Conservation (phyloP, 2,113 vertebrate genomes). For the Oxyruncus cristatus region DNA sequence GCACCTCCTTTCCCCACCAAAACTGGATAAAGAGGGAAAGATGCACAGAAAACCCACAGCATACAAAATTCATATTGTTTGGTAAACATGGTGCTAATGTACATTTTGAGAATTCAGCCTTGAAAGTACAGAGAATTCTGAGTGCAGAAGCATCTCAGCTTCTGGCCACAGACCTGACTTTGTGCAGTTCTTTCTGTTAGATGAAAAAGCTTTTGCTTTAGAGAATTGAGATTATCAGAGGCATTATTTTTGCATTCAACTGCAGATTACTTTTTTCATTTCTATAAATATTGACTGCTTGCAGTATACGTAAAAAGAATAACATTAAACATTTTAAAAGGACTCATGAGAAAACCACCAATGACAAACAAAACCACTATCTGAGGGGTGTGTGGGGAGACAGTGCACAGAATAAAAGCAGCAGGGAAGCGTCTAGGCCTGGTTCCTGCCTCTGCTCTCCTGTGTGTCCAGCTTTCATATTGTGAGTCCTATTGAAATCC, state of each 20-base stretch:
- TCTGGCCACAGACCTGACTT: background rate
- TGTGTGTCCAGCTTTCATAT: background rate
- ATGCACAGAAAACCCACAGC: background rate
- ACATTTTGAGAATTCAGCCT: conserved; percentile 16
- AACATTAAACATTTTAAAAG: background rate
- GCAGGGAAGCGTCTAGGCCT: conserved; percentile 18
- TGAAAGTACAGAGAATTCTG: background rate
- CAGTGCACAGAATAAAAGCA: conserved; percentile 25
- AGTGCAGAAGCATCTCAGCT: background rate
- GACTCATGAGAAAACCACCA: background rate
- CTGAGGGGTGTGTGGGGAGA: background rate
- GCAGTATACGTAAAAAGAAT: background rate
- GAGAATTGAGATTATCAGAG: background rate
- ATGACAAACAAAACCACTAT: background rate
- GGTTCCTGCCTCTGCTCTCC: background rate
- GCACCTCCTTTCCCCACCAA: background rate
- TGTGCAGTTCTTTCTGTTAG: background rate
- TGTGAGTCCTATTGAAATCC: background rate
- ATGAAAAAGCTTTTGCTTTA: conserved; percentile 27
- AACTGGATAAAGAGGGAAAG: background rate
- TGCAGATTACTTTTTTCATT: background rate
- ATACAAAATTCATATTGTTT: background rate
- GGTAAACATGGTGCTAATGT: background rate
- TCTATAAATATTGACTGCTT: background rate
- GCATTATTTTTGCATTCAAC: background rate